Base-by-base conservation (phyloP, 2,797 vertebrate genomes). In the Labeo calbasu region DNA sequence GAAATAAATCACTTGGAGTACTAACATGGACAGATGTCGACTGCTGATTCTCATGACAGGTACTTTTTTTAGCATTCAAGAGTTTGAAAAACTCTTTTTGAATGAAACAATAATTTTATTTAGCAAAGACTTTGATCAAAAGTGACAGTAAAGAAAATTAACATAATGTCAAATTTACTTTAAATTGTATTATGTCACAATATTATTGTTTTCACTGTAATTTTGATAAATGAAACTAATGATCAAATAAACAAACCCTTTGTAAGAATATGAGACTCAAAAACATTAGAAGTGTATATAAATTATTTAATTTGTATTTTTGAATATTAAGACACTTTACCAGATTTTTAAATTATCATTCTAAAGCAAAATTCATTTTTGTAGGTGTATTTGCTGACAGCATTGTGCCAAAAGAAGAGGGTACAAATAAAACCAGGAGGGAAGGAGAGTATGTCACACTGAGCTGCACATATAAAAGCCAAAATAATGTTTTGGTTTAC, bases 391-490 rank as follows among this genome's bases (percentile, higher is more conserved):
- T 73, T 73, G 53, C 53, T 63, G n/a, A 73, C 59, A 73, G 17
- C 40, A 73, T 82, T 51, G 69, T 9, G 15, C 69, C 80, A 32
- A 72, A 78, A 50, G 23, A 61, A 61, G 53, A n/a, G 1, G 59
- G 59, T 23, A 14, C 13, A 63, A 25, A 63, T 83, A 78, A 78
- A 46, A 21, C 10, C 43, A 53, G 40, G 14, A 76, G 13, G 59
- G 86, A 86, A 66, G 84, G 83, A 84, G 61, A 87, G 63, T 66
- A 76, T 80, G 85, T 88, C 28, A 84, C 78, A 13, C 79, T 90
- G 86, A 84, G 7, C n/a, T 90, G 89, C 43, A 12, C 25, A 1
- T 89, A 86, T 78, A 81, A 46, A 25, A 10, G 21, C 50, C 63
- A 23, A 2, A 13, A 19, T 0, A 0, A 12, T 4, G 2, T 14